Evolutionary conservation across 2,113 vertebrate genomes (phyloP).

Genomic region (Pristiophorus japonicus): DNA sequence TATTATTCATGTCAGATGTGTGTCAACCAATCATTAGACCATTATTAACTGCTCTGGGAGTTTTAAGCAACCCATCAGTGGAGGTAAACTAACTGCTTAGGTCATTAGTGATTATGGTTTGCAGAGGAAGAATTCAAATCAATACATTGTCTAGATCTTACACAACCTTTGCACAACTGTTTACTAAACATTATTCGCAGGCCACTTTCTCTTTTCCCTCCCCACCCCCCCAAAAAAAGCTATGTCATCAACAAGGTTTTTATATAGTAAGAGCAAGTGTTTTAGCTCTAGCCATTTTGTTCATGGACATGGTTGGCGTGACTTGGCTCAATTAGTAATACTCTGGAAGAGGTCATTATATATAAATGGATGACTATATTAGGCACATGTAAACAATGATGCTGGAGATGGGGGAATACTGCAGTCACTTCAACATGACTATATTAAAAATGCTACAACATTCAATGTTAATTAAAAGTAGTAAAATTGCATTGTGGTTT

Average conservation of each 20-base stretch:
- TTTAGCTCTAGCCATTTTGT: not conserved
- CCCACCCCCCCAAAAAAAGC: not conserved
- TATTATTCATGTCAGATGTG: not conserved
- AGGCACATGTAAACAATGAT: not conserved
- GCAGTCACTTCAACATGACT: not conserved
- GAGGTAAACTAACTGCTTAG: not conserved
- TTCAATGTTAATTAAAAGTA: not conserved
- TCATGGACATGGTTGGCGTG: not conserved
- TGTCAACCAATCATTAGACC: not conserved
- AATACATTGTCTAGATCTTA: not conserved
- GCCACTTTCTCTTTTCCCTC: not conserved
- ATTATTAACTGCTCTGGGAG: not conserved
- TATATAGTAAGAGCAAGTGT: not conserved
- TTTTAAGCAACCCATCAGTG: not conserved
- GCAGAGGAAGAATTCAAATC: not conserved
- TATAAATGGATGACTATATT: not conserved
- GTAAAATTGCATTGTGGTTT: not conserved
- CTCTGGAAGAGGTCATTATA: not conserved
- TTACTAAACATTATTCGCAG: no score
- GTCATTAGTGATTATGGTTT: not conserved
- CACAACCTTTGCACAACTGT: not conserved
- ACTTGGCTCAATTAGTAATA: not conserved
- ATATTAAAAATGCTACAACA: not conserved
- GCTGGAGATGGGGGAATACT: not conserved
- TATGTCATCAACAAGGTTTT: not conserved